Evolutionary conservation across 2,113 vertebrate genomes (phyloP), one percentile per base, ranked within the genome.

Genomic region (Speoplatyrhinus poulsoni): DNA sequence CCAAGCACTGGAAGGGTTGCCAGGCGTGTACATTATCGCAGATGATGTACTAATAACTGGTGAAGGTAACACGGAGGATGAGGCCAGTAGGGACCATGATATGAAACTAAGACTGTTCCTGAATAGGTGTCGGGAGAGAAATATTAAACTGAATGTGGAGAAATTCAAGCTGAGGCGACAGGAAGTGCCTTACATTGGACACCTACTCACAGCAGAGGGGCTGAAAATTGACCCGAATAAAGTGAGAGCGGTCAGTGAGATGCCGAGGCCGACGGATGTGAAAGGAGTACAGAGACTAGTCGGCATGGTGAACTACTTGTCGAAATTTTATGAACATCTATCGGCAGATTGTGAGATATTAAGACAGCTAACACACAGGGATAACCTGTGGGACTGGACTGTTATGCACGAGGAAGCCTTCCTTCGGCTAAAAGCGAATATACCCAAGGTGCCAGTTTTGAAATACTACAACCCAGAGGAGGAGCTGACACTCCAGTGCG

Each of bases 211-310:
- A 1, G 9, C 54, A 11, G 73, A 67, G 3, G 54, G 41, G 26
- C 36, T 67, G 26, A 19, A 33, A 13, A 17, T 56, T 1, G 65
- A 77, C 47, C 59, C 70, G 1, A 47, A 72, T 10, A 78, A 78
- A 16, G 68, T 63, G 6, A 0, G 17, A 26, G 77, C 72, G 1
- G 59, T 56, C 11, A 68, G 9, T 15, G 50, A 77, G 4, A 81
- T 78, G 67, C 79, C 12, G 3, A 67, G 26, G 49, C 59, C 48
- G 4, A 47, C 32, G 10, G 72, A 75, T 50, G 46, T 71, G 1
- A 82, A 72, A 32, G 75, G n/a, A 10, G 17, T 74, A 7, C 71
- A 77, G 52, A 60, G 65, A 47, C 12, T 82, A 10, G 1, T 67
- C 1, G 55, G 75, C 1, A 70, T 66, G 66, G 52, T 74, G 15